Evolutionary conservation across 2,113 vertebrate species (phyloP).

Genomic region (Cepphus grylle): DNA sequence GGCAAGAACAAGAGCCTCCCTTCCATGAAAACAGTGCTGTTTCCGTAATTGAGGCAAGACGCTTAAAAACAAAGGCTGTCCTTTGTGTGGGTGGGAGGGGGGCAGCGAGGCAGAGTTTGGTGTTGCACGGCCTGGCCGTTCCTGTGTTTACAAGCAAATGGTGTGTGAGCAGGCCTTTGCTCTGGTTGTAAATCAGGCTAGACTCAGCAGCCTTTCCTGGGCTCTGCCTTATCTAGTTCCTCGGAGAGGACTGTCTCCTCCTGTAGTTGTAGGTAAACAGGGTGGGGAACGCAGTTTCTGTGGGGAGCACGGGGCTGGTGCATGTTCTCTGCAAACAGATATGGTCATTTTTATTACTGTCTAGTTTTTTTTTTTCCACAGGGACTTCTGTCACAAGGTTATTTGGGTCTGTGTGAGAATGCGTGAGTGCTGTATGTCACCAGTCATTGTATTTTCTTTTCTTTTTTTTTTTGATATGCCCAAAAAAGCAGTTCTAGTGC

Average conservation of each 20-base stretch:
- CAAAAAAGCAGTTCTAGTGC: not conserved
- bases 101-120: not conserved
- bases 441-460: not conserved
- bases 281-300: not conserved
- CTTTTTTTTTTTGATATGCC: not conserved
- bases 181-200: not conserved
- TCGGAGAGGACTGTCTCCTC: not conserved
- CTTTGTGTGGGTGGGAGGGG: not conserved
- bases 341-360: not conserved
- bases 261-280: not conserved
- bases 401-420: not conserved
- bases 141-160: not conserved
- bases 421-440: not conserved
- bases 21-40: not conserved
- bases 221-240: not conserved
- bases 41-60: not conserved
- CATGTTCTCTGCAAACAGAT: not conserved
- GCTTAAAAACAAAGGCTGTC: not conserved
- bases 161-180: not conserved
- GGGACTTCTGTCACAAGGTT: not conserved
- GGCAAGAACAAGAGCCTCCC: not conserved
- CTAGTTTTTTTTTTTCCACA: not conserved
- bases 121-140: not conserved
- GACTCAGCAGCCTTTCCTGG: not conserved
- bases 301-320: not conserved